Evolutionary conservation across 2,113 vertebrate genomes (phyloP).

Genomic region (Sylvietta virens): DNA sequence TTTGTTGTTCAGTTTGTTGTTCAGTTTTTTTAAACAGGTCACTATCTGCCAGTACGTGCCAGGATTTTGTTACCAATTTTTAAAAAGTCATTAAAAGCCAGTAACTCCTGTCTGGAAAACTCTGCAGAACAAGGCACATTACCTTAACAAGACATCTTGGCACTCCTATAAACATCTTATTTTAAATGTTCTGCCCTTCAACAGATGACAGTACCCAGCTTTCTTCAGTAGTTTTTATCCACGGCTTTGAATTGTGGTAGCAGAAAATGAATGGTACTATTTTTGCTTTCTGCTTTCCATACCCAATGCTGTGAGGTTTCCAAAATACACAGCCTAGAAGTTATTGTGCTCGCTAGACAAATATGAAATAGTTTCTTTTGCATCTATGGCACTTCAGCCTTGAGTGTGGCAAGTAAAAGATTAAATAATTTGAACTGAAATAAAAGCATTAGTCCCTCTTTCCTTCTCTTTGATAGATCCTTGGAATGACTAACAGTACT

Average conservation of each 20-base stretch:
- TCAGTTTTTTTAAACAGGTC: neutral
- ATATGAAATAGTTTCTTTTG: conserved; percentile 16
- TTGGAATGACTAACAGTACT: conserved; percentile 22
- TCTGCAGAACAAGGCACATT: neutral
- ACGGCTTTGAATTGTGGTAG: neutral
- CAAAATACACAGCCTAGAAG: neutral
- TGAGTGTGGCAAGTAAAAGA: conserved; percentile 24
- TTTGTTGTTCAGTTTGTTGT: neutral
- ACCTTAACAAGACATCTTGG: neutral
- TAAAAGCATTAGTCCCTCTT: conserved; percentile 24
- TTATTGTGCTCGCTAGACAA: neutral
- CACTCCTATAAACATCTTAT: neutral
- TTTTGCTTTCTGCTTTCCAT: neutral
- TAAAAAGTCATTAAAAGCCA: neutral
- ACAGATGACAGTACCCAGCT: neutral
- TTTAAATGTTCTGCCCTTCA: neutral
- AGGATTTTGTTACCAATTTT: neutral
- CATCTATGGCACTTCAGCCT: conserved; percentile 13
- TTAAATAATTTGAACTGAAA: conserved; percentile 26
- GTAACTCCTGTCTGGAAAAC: neutral
- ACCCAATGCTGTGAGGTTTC: neutral
- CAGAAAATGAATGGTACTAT: neutral
- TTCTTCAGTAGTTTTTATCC: neutral
- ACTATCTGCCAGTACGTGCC: neutral
- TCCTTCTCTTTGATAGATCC: neutral